Conservation (phyloP, 2,888 invertebrate species). For the Rhorus exstirpatorius region DNA sequence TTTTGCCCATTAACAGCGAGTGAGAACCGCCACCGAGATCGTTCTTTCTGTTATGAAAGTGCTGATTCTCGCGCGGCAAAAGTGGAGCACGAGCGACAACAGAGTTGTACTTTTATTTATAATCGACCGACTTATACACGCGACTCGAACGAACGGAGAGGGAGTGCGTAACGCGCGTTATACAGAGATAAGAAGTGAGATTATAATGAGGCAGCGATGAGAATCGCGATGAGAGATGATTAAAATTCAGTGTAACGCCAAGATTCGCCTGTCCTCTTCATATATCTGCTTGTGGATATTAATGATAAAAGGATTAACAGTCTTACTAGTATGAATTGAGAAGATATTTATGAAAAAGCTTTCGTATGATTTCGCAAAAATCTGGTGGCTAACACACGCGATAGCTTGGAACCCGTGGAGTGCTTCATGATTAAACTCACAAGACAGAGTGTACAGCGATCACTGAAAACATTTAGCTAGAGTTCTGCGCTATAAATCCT, state of each 20-base stretch:
- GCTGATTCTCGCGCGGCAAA: conserved; percentile 73
- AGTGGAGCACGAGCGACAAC: conserved; percentile 80
- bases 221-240: conserved; percentile 2
- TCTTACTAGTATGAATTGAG: too few relatives aligned
- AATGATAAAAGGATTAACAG: too few relatives aligned
- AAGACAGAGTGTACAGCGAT: too few relatives aligned
- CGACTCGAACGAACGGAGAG: conserved; percentile 45
- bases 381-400: too few relatives aligned
- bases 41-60: conserved; percentile 80
- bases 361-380: too few relatives aligned
- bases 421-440: too few relatives aligned
- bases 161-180: conserved; percentile 29
- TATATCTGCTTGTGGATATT: background rate
- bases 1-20: conserved; percentile 49
- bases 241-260: background rate
- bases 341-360: too few relatives aligned
- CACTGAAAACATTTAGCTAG: too few relatives aligned
- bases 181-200: background rate
- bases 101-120: conserved; percentile 81
- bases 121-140: conserved; percentile 80
- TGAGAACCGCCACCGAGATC: conserved; percentile 52
- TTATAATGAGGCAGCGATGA: background rate
- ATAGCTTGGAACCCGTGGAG: too few relatives aligned
- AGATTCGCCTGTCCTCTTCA: background rate
- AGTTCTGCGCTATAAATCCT: too few relatives aligned